Conservation (phyloP, 2,797 vertebrate genomes). For the Halcyon chelicuti region DNA sequence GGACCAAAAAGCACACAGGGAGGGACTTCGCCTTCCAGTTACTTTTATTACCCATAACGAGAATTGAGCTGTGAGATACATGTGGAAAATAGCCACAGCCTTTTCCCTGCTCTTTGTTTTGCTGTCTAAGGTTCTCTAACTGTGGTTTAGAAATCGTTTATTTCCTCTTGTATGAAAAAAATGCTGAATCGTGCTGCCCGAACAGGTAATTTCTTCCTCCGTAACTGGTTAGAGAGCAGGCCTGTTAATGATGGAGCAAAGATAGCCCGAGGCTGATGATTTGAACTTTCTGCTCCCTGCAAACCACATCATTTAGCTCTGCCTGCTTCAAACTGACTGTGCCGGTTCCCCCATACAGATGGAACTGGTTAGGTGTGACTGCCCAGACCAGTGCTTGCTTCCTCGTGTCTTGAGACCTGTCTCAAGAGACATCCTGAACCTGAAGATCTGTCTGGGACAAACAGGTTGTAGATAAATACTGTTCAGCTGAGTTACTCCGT, state of each 20-base stretch:
- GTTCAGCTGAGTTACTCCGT: neutral
- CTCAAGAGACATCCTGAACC: neutral
- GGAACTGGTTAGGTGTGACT: neutral
- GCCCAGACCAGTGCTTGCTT: neutral
- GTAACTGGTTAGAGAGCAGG: neutral
- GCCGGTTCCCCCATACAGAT: neutral
- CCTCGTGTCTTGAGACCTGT: neutral
- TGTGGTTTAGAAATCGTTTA: neutral
- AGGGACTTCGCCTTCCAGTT: neutral
- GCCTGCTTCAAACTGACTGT: neutral
- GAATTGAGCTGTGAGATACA: neutral
- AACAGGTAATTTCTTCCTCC: neutral
- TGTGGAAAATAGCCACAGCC: neutral
- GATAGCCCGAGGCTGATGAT: neutral
- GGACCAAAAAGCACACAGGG: rapidly evolving
- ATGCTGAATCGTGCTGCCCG: neutral
- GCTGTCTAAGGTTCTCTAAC: neutral
- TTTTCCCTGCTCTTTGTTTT: neutral
- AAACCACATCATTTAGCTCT: neutral
- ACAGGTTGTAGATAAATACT: neutral
- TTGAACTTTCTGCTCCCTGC: neutral
- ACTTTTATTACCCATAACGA: neutral
- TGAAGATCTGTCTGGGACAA: neutral
- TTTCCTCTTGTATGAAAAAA: neutral
- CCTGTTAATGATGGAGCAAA: neutral